These are phyloP conservation scores for Lepilemur ruficaudatus DNA, from an alignment of 2,797 vertebrate species.

Conservation along the genomic window DNA sequence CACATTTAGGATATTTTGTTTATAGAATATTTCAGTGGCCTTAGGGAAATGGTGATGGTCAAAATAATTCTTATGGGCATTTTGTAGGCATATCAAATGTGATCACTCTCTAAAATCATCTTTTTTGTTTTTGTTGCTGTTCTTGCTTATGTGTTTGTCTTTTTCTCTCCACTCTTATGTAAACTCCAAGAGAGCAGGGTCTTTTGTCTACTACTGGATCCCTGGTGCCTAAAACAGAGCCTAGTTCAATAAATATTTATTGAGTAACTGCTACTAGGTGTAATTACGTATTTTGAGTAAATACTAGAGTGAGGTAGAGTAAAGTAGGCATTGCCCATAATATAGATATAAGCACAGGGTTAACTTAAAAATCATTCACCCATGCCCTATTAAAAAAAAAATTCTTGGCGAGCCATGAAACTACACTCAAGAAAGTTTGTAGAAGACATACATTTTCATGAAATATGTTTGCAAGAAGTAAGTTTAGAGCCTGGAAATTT, in stretches of 20 bases:
- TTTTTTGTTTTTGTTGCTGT: background rate
- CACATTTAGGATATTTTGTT: background rate
- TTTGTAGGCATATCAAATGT: background rate
- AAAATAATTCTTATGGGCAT: background rate
- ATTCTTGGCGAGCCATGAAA: background rate
- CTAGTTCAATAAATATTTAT: background rate
- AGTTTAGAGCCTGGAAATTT: background rate
- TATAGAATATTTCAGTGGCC: background rate
- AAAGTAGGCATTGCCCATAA: background rate
- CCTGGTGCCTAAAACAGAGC: background rate
- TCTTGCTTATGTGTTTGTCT: constrained; percentile 1
- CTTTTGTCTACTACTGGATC: background rate
- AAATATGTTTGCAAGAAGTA: background rate
- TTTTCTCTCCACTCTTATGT: background rate
- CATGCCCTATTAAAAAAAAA: background rate
- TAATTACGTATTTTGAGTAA: background rate
- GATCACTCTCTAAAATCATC: background rate
- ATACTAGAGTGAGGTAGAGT: background rate
- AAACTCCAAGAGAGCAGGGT: background rate
- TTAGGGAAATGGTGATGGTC: background rate
- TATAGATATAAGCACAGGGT: background rate
- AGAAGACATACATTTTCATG: background rate
- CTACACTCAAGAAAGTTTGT: background rate
- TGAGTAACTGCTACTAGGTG: background rate
- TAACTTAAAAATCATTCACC: background rate